Percentiles rank a stretch among this genome's conserved stretches.
phyloP scores from a whole-genome alignment of 2,797 vertebrate genomes.

The Gambelia wislizenii region DNA sequence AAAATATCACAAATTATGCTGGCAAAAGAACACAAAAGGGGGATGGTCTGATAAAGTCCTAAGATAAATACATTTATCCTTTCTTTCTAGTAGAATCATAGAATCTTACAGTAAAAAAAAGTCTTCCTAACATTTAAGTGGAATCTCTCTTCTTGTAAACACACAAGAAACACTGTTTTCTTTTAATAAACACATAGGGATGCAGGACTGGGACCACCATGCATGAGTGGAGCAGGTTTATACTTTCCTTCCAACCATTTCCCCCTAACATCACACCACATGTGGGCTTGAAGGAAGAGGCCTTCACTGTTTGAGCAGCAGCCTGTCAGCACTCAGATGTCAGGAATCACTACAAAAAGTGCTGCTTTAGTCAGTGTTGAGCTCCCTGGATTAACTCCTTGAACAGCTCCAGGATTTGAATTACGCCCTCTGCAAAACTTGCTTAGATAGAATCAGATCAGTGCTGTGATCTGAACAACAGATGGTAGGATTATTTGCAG shows the following conservation, averaged over 20 bases:
- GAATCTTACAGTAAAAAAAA: no score
- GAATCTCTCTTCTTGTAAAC: no score
- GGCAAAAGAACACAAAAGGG: no score
- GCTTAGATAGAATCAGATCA: not conserved
- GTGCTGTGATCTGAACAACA: not conserved
- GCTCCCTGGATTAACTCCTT: not conserved
- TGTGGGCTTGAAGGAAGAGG: not conserved
- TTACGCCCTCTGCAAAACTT: not conserved
- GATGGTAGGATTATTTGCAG: not conserved
- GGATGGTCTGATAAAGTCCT: no score
- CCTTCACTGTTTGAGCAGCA: not conserved
- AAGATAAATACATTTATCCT: no score
- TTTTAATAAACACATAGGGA: not conserved
- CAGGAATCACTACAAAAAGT: not conserved
- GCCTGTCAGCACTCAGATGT: not conserved
- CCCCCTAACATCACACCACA: not conserved
- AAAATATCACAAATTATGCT: no score
- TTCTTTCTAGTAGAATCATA: no score
- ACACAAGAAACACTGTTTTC: not conserved
- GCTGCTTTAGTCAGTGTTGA: not conserved
- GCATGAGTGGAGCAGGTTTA: not conserved
- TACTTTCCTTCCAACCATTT: not conserved
- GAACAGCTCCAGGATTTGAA: not conserved
- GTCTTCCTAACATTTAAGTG: no score
- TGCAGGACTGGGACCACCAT: not conserved